Percentiles rank a stretch among this genome's conserved stretches.
phyloP scores from a whole-genome alignment of 2,888 invertebrate genomes.

The Drosophila fulvimacula region DNA sequence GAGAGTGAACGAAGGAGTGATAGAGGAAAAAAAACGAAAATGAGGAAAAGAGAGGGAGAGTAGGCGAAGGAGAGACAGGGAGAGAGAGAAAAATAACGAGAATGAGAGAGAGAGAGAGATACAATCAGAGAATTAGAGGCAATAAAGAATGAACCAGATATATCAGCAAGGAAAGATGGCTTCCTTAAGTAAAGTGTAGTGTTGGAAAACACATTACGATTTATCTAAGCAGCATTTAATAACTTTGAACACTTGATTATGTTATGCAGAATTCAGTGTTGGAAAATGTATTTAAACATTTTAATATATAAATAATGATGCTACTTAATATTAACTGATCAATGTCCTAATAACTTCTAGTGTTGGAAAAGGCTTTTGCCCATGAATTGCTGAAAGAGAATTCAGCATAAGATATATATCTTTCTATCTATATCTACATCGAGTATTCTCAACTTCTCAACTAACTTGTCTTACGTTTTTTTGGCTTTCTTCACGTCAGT shows the following conservation, averaged over 20 bases:
- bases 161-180: too few species aligned
- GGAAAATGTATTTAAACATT: too few species aligned
- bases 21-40: neutral
- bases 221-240: too few species aligned
- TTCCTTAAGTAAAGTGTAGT: too few species aligned
- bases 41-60: neutral
- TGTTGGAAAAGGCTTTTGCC: neutral
- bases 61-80: neutral
- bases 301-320: too few species aligned
- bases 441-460: neutral
- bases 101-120: neutral
- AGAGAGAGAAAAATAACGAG: too few species aligned
- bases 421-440: neutral
- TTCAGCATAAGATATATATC: neutral
- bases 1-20: neutral
- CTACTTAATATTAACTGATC: neutral
- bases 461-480: neutral
- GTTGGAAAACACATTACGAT: too few species aligned
- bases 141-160: too few species aligned
- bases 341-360: neutral
- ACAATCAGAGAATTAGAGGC: neutral
- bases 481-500: slow-evolving; percentile 2
- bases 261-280: too few species aligned
- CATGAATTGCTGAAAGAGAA: neutral
- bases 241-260: too few species aligned